Percentiles rank a stretch among this genome's conserved stretches.
These are phyloP conservation scores for Agonum fuliginosum DNA, from an alignment of 2,888 invertebrate genomes.

Conservation along the genomic window DNA sequence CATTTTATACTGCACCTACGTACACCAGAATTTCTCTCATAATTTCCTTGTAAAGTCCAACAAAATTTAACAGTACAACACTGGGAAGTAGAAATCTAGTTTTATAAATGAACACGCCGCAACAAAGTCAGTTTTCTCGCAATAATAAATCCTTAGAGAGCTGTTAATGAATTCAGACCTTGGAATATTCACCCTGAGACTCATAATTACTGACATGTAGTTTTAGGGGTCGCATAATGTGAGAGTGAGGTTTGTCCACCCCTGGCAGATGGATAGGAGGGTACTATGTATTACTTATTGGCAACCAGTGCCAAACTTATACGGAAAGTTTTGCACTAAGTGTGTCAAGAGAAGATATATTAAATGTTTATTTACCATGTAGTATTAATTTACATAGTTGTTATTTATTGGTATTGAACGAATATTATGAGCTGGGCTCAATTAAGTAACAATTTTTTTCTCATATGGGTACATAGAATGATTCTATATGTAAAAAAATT, in stretches of 20 bases:
- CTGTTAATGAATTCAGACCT: constrained; percentile 19
- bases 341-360: no score
- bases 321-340: no score
- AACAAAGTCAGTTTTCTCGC: not conserved
- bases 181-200: constrained; percentile 27
- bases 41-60: not conserved
- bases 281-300: no score
- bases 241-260: not conserved
- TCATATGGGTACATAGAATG: no score
- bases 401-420: no score
- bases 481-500: no score
- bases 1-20: constrained; percentile 15
- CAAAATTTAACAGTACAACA: not conserved
- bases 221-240: constrained; percentile 19
- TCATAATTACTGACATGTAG: constrained; percentile 17
- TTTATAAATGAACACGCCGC: constrained; percentile 23
- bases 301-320: no score
- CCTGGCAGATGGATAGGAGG: constrained; percentile 36
- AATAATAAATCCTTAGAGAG: constrained; percentile 13
- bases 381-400: no score
- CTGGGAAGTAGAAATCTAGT: constrained; percentile 5
- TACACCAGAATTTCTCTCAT: not conserved
- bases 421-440: no score
- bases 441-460: no score
- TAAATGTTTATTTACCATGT: no score